Percentiles rank a stretch among this genome's conserved stretches.
These are phyloP conservation scores for Leucopsar rothschildi DNA, from an alignment of 2,113 vertebrate species.

Conservation along the genomic window DNA sequence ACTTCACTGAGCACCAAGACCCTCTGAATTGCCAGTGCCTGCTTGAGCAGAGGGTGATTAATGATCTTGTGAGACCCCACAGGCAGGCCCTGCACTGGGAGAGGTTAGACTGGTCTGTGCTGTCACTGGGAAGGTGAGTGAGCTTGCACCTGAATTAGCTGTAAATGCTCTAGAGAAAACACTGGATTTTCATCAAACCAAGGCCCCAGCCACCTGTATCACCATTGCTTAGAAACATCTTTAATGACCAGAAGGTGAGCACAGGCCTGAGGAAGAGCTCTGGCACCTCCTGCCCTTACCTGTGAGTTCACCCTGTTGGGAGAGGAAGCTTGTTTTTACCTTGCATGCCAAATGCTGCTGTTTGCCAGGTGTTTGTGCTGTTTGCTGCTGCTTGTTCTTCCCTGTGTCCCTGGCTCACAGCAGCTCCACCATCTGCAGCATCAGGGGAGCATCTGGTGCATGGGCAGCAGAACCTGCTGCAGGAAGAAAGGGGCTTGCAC, in stretches of 20 bases:
- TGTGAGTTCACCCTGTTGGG: background rate
- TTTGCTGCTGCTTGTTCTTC: background rate
- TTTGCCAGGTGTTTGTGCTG: background rate
- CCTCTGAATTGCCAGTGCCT: background rate
- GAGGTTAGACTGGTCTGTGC: background rate
- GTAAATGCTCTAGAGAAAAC: background rate
- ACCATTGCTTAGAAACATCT: background rate
- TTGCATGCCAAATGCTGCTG: background rate
- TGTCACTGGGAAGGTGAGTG: background rate
- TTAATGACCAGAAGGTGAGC: background rate
- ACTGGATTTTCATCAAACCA: background rate
- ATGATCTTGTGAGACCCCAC: rapidly evolving
- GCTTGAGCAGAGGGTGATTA: background rate
- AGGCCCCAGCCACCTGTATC: background rate
- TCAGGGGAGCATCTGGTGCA: background rate
- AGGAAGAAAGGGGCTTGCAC: background rate
- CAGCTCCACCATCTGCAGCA: background rate
- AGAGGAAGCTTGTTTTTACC: background rate
- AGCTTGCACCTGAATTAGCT: background rate
- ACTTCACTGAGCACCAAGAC: background rate
- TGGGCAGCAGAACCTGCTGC: background rate
- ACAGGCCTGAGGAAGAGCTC: background rate
- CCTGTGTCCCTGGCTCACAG: background rate
- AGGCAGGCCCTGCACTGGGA: background rate
- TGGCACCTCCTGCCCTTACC: background rate